phyloP scores from a whole-genome alignment of 2,888 invertebrate genomes.

The Lucinisca nassula region DNA sequence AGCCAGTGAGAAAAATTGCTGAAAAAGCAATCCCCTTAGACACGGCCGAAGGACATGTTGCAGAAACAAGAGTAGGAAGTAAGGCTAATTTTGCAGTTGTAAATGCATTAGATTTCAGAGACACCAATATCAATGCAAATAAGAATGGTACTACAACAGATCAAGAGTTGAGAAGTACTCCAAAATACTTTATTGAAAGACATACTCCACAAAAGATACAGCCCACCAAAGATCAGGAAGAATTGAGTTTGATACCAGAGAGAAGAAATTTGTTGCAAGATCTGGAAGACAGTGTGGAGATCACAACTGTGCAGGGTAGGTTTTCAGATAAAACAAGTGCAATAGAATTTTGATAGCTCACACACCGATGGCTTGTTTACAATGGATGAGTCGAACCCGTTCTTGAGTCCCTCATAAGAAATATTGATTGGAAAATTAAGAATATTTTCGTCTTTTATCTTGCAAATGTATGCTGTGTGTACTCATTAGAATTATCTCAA shows the following conservation, averaged over 20 bases:
- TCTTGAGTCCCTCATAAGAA: too few relatives aligned
- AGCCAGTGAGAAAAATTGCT: constrained; percentile 62
- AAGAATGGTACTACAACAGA: background rate
- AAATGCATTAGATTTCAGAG: background rate
- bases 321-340: too few relatives aligned
- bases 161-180: constrained; percentile 43
- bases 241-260: constrained; percentile 48
- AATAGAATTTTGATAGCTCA: too few relatives aligned
- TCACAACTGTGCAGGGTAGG: constrained; percentile 65
- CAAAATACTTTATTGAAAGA: constrained; percentile 70
- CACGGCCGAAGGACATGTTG: background rate
- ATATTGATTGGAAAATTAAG: too few relatives aligned
- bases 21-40: constrained; percentile 32
- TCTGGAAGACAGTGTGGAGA: constrained; percentile 71
- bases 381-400: too few relatives aligned
- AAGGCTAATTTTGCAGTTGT: background rate
- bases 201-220: constrained; percentile 71
- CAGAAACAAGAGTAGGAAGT: background rate
- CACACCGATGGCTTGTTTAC: too few relatives aligned
- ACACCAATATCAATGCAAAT: background rate
- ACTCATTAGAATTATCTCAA: too few relatives aligned
- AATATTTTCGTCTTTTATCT: too few relatives aligned
- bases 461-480: too few relatives aligned
- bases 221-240: constrained; percentile 15
- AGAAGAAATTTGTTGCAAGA: constrained; percentile 66